Base-by-base conservation (phyloP, 2,888 invertebrate genomes). In the Dinocampus coccinellae region DNA sequence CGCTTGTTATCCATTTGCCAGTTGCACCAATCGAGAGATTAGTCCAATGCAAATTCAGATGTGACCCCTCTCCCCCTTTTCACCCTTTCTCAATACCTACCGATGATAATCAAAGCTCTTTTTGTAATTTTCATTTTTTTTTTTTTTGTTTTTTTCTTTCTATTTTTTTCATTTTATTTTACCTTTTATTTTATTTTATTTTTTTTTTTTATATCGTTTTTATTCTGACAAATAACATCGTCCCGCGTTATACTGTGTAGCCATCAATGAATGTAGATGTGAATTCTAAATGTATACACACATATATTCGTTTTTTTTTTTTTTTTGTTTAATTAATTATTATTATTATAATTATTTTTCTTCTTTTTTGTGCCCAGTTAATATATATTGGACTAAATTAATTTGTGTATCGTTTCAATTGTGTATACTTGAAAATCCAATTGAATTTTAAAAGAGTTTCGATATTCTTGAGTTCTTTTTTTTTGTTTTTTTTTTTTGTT, bases 21-120 rank as follows among this genome's bases (percentile, higher is more conserved):
- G 47, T 47, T 47, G 47, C 16, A 16, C 47, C 47, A 47, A 47
- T 47, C 47, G 47, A 4, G 13, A 47, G 47, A 47, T 47, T 47
- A 47, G 47, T 47, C 16, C 47, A 47, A 47, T 47, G 47, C 47
- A 47, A 16, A 47, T 47, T 47, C 47, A 47, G 47, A 47, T 47
- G 47, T 47, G 47, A 16, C 47, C 47, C 47, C 47, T n/a, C n/a
- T n/a, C n/a, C n/a, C n/a, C n/a, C n/a, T n/a, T n/a, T n/a, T n/a
- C n/a, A n/a, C n/a, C n/a, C n/a, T n/a, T n/a, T n/a, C n/a, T 20
- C 47, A 20, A 47, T 47, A 47, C 16, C 47, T 47, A n/a, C 47
- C 47, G n/a, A 47, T 16, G 47, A 47, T 16, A 47, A 16, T 47
- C 16, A 47, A 47, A 47, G 3, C 47, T 47, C 20, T 47, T 47